Percentiles rank a stretch among this genome's conserved stretches.
These are phyloP conservation scores for Andrena bicolor DNA, from an alignment of 2,888 invertebrate genomes.

Conservation along the genomic window DNA sequence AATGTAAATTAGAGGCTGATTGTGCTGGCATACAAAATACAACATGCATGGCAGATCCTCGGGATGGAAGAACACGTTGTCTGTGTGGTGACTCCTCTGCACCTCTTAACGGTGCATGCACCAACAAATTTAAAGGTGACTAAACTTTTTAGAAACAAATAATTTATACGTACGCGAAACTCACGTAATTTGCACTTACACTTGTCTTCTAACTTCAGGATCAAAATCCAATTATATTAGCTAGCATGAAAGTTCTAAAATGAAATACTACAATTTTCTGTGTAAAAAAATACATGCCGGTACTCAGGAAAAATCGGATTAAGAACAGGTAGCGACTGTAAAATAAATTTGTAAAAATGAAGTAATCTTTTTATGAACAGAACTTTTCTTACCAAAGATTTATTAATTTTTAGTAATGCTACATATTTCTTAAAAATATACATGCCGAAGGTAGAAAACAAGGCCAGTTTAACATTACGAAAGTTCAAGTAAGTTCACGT, in stretches of 20 bases:
- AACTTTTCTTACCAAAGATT: not conserved
- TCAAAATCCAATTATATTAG: not conserved
- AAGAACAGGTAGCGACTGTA: too few relatives aligned
- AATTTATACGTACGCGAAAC: not conserved
- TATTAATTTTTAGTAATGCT: not conserved
- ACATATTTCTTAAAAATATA: not conserved
- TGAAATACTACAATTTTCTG: too few relatives aligned
- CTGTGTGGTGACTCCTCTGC: constrained; percentile 90
- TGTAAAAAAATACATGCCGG: too few relatives aligned
- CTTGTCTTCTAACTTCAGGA: not conserved
- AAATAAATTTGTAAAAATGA: not conserved
- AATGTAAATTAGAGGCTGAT: constrained; percentile 88
- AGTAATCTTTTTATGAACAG: not conserved
- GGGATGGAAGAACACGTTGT: constrained; percentile 88
- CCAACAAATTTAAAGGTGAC: constrained; percentile 88
- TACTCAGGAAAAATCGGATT: too few relatives aligned
- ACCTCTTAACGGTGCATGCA: constrained; percentile 89
- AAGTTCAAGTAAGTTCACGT: too few relatives aligned
- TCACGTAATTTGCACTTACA: too few relatives aligned
- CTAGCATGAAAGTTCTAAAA: too few relatives aligned
- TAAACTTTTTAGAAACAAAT: constrained; percentile 1
- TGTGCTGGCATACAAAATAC: constrained; percentile 89
- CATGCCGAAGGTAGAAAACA: not conserved
- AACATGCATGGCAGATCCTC: constrained; percentile 89
- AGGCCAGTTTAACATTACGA: not conserved